A percentile compares a stretch with the other conserved stretches of the same genome.
phyloP scores from a whole-genome alignment of 2,113 vertebrate genomes.

The Panthera leo region DNA sequence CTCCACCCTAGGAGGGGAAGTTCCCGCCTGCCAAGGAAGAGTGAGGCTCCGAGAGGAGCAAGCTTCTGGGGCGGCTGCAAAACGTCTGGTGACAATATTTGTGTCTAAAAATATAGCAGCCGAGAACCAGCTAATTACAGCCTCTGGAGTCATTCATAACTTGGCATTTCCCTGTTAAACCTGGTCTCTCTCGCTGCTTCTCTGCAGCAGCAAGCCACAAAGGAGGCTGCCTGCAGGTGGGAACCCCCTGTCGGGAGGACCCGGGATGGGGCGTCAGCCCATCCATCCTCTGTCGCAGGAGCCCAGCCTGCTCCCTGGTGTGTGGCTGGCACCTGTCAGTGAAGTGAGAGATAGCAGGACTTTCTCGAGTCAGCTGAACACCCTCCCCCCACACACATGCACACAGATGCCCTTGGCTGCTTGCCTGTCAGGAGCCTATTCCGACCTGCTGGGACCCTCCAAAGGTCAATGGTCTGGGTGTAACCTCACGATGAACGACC shows the following conservation, averaged over 20 bases:
- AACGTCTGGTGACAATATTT: constrained; percentile 64
- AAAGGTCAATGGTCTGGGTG: neutral
- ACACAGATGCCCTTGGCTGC: neutral
- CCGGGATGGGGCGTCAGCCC: neutral
- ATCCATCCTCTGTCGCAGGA: neutral
- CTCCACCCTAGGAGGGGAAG: neutral
- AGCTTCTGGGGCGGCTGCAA: neutral
- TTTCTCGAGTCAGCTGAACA: neutral
- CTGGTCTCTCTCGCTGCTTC: neutral
- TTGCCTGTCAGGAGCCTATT: no score
- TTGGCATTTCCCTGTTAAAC: neutral
- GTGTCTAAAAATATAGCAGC: constrained; percentile 73
- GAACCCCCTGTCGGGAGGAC: neutral
- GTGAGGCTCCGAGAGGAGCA: neutral
- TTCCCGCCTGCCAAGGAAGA: neutral
- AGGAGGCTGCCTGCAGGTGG: neutral
- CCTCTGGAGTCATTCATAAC: constrained; percentile 67
- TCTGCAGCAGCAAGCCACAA: neutral
- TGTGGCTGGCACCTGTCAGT: neutral
- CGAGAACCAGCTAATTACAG: constrained; percentile 63
- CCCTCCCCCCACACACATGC: fast-evolving
- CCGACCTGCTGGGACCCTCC: neutral
- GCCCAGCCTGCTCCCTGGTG: neutral
- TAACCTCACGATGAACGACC: neutral
- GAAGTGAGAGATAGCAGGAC: neutral